These are phyloP conservation scores for Tenualosa ilisha DNA, from an alignment of 2,797 vertebrate species.

Conservation along the genomic window DNA sequence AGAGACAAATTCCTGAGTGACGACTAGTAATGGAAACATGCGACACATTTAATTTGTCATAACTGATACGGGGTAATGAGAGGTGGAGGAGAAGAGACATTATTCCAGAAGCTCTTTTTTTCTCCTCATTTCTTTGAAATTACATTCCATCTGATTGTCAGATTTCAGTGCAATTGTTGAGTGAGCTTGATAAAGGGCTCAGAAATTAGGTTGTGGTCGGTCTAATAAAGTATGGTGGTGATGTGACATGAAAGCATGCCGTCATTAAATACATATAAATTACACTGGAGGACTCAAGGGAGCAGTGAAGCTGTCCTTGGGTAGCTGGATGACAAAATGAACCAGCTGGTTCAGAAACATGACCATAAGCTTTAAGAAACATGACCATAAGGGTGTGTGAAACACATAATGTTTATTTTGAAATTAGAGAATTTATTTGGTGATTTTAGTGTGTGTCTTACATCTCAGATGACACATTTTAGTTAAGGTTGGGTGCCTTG, in stretches of 20 bases:
- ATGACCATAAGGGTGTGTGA: too few relatives aligned
- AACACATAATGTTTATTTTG: background rate
- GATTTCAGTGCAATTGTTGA: background rate
- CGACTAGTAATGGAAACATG: background rate
- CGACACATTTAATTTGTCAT: constrained; percentile 37
- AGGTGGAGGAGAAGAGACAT: constrained; percentile 16
- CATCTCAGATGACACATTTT: background rate
- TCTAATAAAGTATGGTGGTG: background rate
- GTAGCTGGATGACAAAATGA: background rate
- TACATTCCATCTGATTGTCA: constrained; percentile 5
- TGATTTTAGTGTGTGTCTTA: background rate
- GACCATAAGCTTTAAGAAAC: background rate
- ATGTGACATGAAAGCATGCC: background rate
- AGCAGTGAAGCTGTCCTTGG: background rate
- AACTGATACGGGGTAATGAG: constrained; percentile 34
- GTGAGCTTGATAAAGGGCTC: background rate
- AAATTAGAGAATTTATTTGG: background rate
- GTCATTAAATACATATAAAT: background rate
- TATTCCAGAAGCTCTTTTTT: constrained; percentile 9
- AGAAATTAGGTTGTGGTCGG: background rate
- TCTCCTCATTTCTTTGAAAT: background rate
- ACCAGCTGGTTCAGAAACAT: background rate
- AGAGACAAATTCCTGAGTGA: constrained; percentile 2
- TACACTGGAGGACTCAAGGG: background rate
- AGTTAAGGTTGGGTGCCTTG: too few relatives aligned